Evolutionary conservation across 1,140 invertebrate species (phyloP), one percentile per base, ranked within the genome.

Genomic region (Drosophila serrata): DNA sequence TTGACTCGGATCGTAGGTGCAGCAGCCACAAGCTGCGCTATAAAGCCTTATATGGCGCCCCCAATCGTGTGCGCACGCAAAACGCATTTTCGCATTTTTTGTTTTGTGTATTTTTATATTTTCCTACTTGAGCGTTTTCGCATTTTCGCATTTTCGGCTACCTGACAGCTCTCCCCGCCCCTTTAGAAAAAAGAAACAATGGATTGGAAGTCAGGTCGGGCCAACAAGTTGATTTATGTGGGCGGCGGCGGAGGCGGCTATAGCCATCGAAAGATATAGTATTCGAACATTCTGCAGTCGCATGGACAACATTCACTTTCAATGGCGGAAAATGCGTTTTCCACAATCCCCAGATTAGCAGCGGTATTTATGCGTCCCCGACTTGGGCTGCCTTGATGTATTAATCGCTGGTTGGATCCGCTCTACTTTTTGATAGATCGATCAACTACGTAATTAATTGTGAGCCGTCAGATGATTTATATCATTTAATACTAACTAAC

Each of bases 221-320:
- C 67, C 57, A 77, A 64, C 82, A 86, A 79, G 64, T 86, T 87
- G 82, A 87, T 87, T 87, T 87, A 87, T 87, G 82, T 87, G 84
- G 82, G 82, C 82, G 82, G 68, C 82, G 58, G 64, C 59, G 63
- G 62, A 69, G 65, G 65, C 65, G 65, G 65, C n/a, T 27, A 29
- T 29, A 53, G 65, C 46, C 65, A 78, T 62, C 49, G 58, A 77
- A 33, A 65, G n/a, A 59, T 51, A 62, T 49, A 57, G 37, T 31
- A 45, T 13, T 35, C 45, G 60, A 69, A 59, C 55, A 60, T 55
- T 59, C 37, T 58, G 62, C 69, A 87, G 65, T 79, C 74, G 74
- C 67, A 74, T 61, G 51, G 57, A 77, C 80, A 88, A 87, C 84
- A 87, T 87, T 87, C 84, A 88, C 84, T 87, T 87, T 79, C 82